Evolutionary conservation across 2,113 vertebrate species (phyloP).

Genomic region (Siniperca knerii): DNA sequence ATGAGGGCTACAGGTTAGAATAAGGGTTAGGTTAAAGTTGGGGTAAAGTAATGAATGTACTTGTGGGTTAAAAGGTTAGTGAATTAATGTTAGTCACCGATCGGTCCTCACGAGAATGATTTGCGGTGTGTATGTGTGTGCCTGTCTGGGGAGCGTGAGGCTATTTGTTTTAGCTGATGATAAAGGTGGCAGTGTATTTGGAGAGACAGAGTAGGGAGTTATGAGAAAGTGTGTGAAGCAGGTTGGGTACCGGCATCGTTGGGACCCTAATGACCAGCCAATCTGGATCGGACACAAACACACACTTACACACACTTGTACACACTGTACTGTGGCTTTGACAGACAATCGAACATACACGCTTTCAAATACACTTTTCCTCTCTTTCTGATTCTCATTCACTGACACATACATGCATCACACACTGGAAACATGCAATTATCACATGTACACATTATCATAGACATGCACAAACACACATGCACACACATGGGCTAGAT

Average conservation of each 20-base stretch:
- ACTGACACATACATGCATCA: conserved; percentile 12
- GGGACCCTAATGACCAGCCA: conserved; percentile 15
- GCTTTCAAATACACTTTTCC: conserved; percentile 3
- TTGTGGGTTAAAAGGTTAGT: conserved; percentile 6
- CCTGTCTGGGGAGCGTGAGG: conserved; percentile 49
- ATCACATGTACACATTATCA: background rate
- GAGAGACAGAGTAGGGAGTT: conserved; percentile 77
- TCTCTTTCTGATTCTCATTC: conserved; percentile 28
- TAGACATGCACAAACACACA: background rate
- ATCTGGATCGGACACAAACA: conserved; percentile 7
- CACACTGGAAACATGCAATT: conserved; percentile 22
- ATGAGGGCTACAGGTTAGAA: background rate
- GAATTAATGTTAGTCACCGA: conserved; percentile 21
- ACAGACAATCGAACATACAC: background rate
- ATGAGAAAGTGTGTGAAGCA: conserved; percentile 57
- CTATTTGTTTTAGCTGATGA: conserved; percentile 83
- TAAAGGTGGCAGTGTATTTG: conserved; percentile 78
- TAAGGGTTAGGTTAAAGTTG: background rate
- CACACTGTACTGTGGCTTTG: background rate
- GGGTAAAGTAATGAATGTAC: conserved; percentile 1
- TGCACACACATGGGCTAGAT: background rate
- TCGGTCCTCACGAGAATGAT: conserved; percentile 38
- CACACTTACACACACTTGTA: background rate
- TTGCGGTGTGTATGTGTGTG: conserved; percentile 15
- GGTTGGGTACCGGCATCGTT: conserved; percentile 48